A percentile compares a stretch with the other conserved stretches of the same genome.
These are phyloP conservation scores for Orientallactaga sibirica DNA, from an alignment of 2,797 vertebrate species.

Conservation along the genomic window DNA sequence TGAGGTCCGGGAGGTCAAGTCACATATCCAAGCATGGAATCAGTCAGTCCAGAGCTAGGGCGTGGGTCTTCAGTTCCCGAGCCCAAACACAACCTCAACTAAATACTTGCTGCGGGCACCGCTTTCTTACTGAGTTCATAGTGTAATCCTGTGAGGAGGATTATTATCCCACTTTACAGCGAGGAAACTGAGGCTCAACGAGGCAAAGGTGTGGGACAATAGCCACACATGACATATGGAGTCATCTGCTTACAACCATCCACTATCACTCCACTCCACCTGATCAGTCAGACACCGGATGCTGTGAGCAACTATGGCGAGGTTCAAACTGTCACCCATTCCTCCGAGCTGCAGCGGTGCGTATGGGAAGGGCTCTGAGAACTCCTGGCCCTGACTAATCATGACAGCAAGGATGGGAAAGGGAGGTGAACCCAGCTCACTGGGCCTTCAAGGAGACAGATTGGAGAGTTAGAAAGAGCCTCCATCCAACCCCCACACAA, in stretches of 20 bases:
- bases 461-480: background rate
- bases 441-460: background rate
- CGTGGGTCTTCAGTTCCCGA: background rate
- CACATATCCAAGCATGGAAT: background rate
- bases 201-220: background rate
- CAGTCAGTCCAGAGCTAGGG: background rate
- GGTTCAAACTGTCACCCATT: background rate
- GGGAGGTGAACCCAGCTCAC: background rate
- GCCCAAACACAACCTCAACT: background rate
- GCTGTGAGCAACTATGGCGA: background rate
- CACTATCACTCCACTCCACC: background rate
- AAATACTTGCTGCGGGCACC: background rate
- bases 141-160: background rate
- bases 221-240: background rate
- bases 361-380: background rate
- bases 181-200: conserved; percentile 49
- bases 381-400: background rate
- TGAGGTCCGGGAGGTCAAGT: background rate
- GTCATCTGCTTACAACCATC: background rate
- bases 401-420: background rate
- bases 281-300: background rate
- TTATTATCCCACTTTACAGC: background rate
- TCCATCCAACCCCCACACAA: accelerated
- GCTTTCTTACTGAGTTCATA: background rate
- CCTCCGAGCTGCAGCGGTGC: background rate